Conservation (phyloP, 2,797 vertebrate species). For the Trematomus bernacchii region DNA sequence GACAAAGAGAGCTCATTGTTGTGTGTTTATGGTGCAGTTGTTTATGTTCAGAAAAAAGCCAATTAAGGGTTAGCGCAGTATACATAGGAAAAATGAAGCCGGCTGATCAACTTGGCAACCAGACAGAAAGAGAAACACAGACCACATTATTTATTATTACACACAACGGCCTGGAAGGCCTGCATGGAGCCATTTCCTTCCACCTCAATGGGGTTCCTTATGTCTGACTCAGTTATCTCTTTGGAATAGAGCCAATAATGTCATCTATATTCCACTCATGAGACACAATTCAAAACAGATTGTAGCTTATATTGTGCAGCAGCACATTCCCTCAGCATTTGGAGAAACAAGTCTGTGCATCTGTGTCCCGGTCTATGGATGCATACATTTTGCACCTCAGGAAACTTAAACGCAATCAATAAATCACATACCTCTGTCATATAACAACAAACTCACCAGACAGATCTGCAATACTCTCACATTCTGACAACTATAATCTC, state of each 20-base stretch:
- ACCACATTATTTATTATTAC: neutral
- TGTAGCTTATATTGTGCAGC: neutral
- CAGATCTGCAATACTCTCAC: slow-evolving; percentile 1
- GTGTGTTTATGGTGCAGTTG: slow-evolving; percentile 9
- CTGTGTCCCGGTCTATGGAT: slow-evolving; percentile 3
- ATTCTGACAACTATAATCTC: slow-evolving; percentile 34
- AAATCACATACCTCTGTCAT: slow-evolving; percentile 22
- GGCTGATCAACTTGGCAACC: slow-evolving; percentile 30
- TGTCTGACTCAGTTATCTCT: slow-evolving; percentile 45
- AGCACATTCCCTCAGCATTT: slow-evolving; percentile 15
- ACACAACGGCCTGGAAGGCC: slow-evolving; percentile 16
- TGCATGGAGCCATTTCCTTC: slow-evolving; percentile 30
- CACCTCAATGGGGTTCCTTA: slow-evolving; percentile 39
- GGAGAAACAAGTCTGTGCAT: slow-evolving; percentile 27
- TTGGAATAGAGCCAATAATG: slow-evolving; percentile 42
- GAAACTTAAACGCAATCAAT: slow-evolving; percentile 18
- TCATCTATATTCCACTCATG: slow-evolving; percentile 56
- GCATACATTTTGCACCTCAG: slow-evolving; percentile 15
- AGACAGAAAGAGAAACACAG: neutral
- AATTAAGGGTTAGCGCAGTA: slow-evolving; percentile 26
- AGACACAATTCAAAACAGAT: slow-evolving; percentile 53
- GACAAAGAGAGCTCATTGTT: neutral
- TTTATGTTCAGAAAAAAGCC: slow-evolving; percentile 10
- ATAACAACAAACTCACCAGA: slow-evolving; percentile 14
- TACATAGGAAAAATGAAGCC: slow-evolving; percentile 10